These are phyloP conservation scores for Uropetala carovei DNA, from an alignment of 2,888 invertebrate genomes.

Conservation along the genomic window DNA sequence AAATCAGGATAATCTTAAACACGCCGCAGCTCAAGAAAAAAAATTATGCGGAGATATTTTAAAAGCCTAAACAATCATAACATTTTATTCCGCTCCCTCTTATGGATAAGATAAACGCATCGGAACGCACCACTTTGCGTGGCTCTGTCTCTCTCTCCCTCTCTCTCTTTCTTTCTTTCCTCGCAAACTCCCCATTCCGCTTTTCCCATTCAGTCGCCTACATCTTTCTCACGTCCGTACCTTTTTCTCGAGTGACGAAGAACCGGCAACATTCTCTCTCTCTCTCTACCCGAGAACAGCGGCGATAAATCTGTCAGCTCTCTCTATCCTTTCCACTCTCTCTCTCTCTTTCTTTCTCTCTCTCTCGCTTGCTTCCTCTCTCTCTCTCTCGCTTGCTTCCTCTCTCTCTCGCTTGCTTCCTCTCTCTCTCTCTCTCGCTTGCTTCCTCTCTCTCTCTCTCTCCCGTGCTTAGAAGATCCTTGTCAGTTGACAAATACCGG, in stretches of 20 bases:
- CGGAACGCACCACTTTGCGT: background rate
- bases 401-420: background rate
- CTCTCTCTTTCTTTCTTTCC: background rate
- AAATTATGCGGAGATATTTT: background rate
- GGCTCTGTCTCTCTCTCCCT: background rate
- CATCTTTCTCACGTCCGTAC: background rate
- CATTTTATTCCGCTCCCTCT: background rate
- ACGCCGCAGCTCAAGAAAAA: background rate
- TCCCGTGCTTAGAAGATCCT: slow-evolving; percentile 21
- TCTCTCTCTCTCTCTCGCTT: background rate
- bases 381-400: background rate
- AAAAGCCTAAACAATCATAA: background rate
- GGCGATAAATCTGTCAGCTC: slow-evolving; percentile 15
- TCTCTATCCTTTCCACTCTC: background rate
- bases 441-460: background rate
- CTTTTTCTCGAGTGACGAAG: slow-evolving; percentile 15
- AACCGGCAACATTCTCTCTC: background rate
- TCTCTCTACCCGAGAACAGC: background rate
- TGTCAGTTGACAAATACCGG: slow-evolving; percentile 58
- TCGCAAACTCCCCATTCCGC: background rate
- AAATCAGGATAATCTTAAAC: background rate
- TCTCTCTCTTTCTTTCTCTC: background rate
- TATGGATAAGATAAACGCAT: background rate
- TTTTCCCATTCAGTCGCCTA: too few relatives aligned
- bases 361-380: background rate